Evolutionary conservation across 1,140 invertebrate genomes (phyloP).

Genomic region (Planococcus citri): DNA sequence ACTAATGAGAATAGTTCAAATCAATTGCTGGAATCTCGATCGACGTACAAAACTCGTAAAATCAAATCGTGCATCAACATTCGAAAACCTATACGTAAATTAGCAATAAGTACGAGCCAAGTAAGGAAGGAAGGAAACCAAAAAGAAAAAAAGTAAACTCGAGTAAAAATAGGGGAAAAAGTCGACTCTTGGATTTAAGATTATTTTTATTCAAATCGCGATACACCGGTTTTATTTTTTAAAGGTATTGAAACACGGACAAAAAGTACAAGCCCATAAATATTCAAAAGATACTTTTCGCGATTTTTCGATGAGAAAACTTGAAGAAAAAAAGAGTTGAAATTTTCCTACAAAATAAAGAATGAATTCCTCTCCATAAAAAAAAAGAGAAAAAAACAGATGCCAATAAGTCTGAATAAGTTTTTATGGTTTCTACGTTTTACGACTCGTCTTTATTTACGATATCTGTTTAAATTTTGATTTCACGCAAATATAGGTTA

Average conservation of each 20-base stretch:
- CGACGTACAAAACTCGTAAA: too few relatives aligned
- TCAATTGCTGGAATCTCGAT: too few relatives aligned
- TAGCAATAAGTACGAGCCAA: too few relatives aligned
- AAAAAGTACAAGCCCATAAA: background rate
- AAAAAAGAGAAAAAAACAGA: background rate
- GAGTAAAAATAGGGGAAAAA: background rate
- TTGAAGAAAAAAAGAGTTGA: background rate
- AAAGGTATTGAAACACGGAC: slow-evolving; percentile 6
- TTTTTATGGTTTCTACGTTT: background rate
- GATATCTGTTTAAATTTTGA: slow-evolving; percentile 1
- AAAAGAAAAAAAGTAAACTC: too few relatives aligned
- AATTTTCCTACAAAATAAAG: background rate
- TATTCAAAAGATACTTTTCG: background rate
- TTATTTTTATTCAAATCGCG: slow-evolving; percentile 7
- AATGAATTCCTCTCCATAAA: background rate
- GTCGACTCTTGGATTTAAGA: background rate
- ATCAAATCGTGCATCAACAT: too few relatives aligned
- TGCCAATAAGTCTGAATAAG: slow-evolving; percentile 6
- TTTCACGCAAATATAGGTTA: background rate
- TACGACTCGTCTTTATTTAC: background rate
- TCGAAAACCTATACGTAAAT: too few relatives aligned
- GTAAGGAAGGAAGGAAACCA: too few relatives aligned
- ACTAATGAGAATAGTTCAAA: too few relatives aligned
- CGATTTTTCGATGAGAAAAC: slow-evolving; percentile 2
- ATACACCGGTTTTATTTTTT: slow-evolving; percentile 4